phyloP scores from a whole-genome alignment of 2,113 vertebrate genomes.

The Irena cyanogastra region DNA sequence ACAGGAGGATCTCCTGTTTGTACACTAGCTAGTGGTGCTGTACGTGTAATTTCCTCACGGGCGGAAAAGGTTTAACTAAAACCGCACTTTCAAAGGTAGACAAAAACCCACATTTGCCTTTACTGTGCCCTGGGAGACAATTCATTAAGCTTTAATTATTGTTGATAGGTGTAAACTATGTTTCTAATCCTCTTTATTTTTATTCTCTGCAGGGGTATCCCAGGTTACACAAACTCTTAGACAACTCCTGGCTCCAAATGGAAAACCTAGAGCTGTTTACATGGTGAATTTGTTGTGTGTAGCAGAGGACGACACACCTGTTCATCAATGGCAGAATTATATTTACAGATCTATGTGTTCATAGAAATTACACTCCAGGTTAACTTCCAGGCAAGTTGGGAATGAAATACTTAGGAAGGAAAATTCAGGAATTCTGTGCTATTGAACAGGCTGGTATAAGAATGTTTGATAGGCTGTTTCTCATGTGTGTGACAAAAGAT shows the following conservation, averaged over 20 bases:
- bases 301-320: background rate
- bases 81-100: background rate
- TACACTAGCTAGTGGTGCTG: background rate
- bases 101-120: background rate
- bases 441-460: background rate
- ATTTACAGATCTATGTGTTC: background rate
- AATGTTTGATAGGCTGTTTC: background rate
- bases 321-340: background rate
- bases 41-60: rapidly evolving
- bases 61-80: background rate
- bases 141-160: background rate
- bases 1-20: background rate
- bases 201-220: background rate
- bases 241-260: background rate
- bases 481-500: background rate
- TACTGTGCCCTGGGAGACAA: background rate
- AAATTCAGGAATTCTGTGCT: background rate
- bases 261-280: background rate
- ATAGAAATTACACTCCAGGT: background rate
- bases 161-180: background rate
- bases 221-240: background rate
- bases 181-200: background rate
- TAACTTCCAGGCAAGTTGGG: background rate
- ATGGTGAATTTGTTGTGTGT: background rate
- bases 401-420: constrained; percentile 31